Evolutionary conservation across 2,113 vertebrate species (phyloP).

Genomic region (Nycticorax nycticorax): DNA sequence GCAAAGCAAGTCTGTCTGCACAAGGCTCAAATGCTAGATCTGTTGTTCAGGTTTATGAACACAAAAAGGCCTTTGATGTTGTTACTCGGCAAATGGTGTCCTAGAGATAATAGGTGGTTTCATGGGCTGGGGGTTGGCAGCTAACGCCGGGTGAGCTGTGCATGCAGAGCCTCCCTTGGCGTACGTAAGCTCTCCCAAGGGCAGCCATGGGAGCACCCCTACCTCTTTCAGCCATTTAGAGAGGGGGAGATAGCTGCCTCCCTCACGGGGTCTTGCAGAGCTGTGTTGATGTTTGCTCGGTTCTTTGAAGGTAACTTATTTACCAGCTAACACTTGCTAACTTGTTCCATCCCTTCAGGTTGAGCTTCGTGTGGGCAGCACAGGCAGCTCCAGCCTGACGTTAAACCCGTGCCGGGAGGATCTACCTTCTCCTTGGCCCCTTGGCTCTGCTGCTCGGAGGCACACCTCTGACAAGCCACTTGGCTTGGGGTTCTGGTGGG

Average conservation of each 20-base stretch:
- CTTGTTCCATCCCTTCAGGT: not conserved
- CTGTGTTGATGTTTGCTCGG: not conserved
- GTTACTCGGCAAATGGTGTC: not conserved
- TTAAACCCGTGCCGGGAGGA: not conserved
- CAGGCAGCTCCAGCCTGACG: not conserved
- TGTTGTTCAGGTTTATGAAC: not conserved
- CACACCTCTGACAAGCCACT: not conserved
- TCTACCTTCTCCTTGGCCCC: not conserved
- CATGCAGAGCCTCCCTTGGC: not conserved
- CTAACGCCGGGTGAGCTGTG: rapidly evolving
- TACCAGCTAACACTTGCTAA: not conserved
- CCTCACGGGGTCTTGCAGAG: not conserved
- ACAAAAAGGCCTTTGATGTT: conserved; percentile 32
- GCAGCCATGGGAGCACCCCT: not conserved
- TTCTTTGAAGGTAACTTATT: not conserved
- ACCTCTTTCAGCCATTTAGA: not conserved
- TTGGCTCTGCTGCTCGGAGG: not conserved
- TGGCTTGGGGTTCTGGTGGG: not conserved
- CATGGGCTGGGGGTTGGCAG: not conserved
- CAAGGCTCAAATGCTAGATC: not conserved
- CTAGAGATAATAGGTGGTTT: not conserved
- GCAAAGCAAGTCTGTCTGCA: not conserved
- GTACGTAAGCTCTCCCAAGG: not conserved
- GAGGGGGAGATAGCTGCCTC: not conserved
- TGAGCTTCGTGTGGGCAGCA: not conserved